Evolutionary conservation across 2,797 vertebrate species (phyloP), one percentile per base, ranked within the genome.

Genomic region (Bradypodion ventrale): DNA sequence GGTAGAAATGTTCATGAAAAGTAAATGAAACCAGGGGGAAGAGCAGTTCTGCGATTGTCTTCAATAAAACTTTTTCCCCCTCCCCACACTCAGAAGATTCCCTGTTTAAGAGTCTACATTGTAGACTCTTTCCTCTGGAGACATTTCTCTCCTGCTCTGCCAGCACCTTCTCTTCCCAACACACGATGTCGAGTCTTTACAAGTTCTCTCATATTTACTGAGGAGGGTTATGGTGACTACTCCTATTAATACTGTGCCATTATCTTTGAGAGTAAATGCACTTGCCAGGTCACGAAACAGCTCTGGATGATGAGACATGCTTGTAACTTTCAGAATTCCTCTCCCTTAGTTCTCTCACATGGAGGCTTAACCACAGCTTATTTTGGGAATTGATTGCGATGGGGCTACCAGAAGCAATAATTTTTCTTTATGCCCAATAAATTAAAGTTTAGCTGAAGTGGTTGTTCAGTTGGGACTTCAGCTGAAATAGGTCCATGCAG

Each of bases 21-120:
- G 69, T 73, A 84, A 89, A 90, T 80, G 63, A 85, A 78, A 29
- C 56, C 12, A 70, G 81, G 32, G 44, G 70, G n/a, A 75, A 83
- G 75, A 68, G 37, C 52, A 75, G 77, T 69, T 63, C 70, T 60
- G 15, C 66, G 42, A 75, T 75, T 68, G 75, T 83, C 63, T 70
- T 78, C 65, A n/a, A 76, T 72, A 44, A 68, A 16, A 7, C 78
- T 10, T 37, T 35, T 72, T 19, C 75, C 8, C 75, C 21, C 68
- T 15, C 69, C 15, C 79, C 27, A n/a, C 12, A n/a, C 12, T 69
- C 74, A 82, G 46, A 86, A 87, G 65, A 83, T 75, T 52, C 5
- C 56, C 56, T 78, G 77, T 80, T 4, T 72, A n/a, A n/a, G n/a
- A n/a, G n/a, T n/a, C n/a, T n/a, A n/a, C n/a, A n/a, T n/a, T n/a